phyloP scores from a whole-genome alignment of 2,888 invertebrate species.

The Morpho helenor region DNA sequence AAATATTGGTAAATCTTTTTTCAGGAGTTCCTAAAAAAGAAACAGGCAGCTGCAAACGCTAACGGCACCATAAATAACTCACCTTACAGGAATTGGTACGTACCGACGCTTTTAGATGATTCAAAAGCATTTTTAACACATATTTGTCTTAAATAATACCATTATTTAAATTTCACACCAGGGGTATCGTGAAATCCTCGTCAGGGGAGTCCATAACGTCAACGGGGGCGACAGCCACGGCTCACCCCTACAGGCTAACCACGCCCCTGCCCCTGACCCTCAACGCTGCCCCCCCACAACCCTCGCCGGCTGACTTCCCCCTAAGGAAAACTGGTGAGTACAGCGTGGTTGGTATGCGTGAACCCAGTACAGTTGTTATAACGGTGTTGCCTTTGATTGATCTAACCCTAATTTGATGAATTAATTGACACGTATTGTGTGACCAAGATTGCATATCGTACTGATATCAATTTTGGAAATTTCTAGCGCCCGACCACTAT shows the following conservation, averaged over 20 bases:
- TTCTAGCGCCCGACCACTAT: background rate
- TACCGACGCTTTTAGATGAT: background rate
- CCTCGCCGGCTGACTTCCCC: slow-evolving; percentile 87
- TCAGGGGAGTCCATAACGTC: slow-evolving; percentile 82
- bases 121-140: background rate
- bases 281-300: slow-evolving; percentile 53
- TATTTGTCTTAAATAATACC: background rate
- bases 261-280: slow-evolving; percentile 73
- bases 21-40: slow-evolving; percentile 89
- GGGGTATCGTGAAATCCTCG: slow-evolving; percentile 83
- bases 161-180: slow-evolving; percentile 33
- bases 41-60: slow-evolving; percentile 87
- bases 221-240: slow-evolving; percentile 73
- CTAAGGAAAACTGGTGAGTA: slow-evolving; percentile 94
- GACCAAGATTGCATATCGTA: too few species aligned
- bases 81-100: slow-evolving; percentile 89
- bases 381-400: slow-evolving; percentile 2
- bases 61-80: slow-evolving; percentile 83
- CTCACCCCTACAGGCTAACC: slow-evolving; percentile 85
- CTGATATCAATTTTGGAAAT: too few species aligned
- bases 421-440: too few species aligned
- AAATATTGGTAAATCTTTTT: slow-evolving; percentile 24
- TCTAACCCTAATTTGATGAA: slow-evolving; percentile 1
- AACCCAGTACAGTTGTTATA: background rate
- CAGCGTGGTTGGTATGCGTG: background rate